Percentiles rank a stretch among this genome's conserved stretches.
Evolutionary conservation across 2,888 invertebrate genomes (phyloP).

Genomic region (Eupithecia pulchellata): DNA sequence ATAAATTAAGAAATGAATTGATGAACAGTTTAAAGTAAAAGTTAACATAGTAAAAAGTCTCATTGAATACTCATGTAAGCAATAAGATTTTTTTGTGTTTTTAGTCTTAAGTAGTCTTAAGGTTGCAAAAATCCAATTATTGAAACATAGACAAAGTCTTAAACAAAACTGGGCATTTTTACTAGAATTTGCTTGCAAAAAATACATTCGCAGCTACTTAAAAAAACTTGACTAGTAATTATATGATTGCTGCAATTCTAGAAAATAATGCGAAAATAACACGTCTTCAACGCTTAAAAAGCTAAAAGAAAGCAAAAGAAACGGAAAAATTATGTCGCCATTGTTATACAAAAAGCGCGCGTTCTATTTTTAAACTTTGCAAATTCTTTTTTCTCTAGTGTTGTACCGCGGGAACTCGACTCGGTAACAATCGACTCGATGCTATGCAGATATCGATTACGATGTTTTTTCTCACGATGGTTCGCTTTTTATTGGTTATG

Average conservation of each 20-base stretch:
- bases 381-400: constrained; percentile 29
- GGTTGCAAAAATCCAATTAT: too few relatives aligned
- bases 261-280: constrained; percentile 14
- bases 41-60: too few relatives aligned
- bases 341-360: constrained; percentile 19
- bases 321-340: constrained; percentile 25
- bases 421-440: constrained; percentile 17
- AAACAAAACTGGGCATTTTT: too few relatives aligned
- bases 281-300: not conserved
- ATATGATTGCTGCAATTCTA: constrained; percentile 3
- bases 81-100: too few relatives aligned
- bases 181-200: not conserved
- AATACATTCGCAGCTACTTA: not conserved
- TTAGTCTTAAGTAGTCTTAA: too few relatives aligned
- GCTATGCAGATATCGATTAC: constrained; percentile 28
- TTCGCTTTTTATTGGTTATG: constrained; percentile 14
- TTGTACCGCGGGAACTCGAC: constrained; percentile 17
- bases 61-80: too few relatives aligned
- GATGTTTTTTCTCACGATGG: constrained; percentile 19
- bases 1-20: too few relatives aligned
- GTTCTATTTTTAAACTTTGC: constrained; percentile 34
- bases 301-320: constrained; percentile 18
- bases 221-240: not conserved
- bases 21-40: too few relatives aligned
- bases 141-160: too few relatives aligned